Conservation (phyloP, 2,113 vertebrate genomes). For the Pterocles burchelli region DNA sequence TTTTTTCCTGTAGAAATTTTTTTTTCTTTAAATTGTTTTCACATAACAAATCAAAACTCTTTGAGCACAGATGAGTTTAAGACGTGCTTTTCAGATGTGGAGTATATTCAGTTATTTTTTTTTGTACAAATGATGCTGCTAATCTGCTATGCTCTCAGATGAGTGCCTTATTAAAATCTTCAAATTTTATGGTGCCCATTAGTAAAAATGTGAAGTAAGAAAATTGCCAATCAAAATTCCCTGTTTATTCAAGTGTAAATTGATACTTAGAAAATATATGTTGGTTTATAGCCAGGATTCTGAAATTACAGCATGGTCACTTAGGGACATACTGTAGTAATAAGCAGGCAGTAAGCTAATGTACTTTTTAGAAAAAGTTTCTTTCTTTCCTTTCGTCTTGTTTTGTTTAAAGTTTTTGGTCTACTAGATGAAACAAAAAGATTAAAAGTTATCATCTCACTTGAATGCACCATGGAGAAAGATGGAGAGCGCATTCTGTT, state of each 20-base stretch:
- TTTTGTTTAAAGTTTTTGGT: background rate
- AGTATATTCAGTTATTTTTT: slow-evolving; percentile 47
- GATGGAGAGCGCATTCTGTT: background rate
- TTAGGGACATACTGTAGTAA: background rate
- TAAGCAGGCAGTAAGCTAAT: background rate
- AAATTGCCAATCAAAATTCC: slow-evolving; percentile 54
- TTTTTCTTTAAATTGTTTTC: slow-evolving; percentile 60
- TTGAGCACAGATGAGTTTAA: slow-evolving; percentile 50
- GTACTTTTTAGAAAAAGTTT: background rate
- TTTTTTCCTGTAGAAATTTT: background rate
- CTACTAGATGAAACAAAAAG: background rate
- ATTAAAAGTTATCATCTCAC: background rate
- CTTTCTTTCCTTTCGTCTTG: background rate
- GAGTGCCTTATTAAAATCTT: slow-evolving; percentile 60
- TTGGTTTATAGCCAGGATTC: slow-evolving; percentile 38
- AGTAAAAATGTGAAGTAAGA: slow-evolving; percentile 63
- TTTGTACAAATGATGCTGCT: slow-evolving; percentile 39
- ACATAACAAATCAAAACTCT: slow-evolving; percentile 48
- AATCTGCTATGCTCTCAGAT: slow-evolving; percentile 40
- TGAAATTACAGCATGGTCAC: slow-evolving; percentile 14
- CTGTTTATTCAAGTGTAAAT: slow-evolving; percentile 56
- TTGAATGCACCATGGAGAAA: background rate
- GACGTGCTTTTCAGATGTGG: slow-evolving; percentile 9
- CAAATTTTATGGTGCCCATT: slow-evolving; percentile 44
- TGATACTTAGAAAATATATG: slow-evolving; percentile 51